Conservation (phyloP, 2,113 vertebrate species). For the Eublepharis macularius region DNA sequence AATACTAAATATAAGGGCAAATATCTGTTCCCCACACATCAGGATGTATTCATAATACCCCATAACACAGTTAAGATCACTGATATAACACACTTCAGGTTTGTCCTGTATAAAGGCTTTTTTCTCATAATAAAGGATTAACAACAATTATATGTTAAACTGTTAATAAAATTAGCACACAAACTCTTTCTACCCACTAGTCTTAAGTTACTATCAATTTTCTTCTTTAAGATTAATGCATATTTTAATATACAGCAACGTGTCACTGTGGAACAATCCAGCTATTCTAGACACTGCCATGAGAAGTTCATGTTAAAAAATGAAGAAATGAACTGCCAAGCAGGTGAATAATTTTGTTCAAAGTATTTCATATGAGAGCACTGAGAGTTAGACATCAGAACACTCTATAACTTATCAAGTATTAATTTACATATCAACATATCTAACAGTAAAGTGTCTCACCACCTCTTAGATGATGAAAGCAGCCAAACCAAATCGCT, state of each 20-base stretch:
- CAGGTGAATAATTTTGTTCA: neutral
- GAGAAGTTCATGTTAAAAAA: neutral
- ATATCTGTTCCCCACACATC: neutral
- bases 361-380: neutral
- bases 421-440: no score
- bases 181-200: neutral
- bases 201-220: neutral
- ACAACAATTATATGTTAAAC: neutral
- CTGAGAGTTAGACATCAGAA: neutral
- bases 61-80: neutral
- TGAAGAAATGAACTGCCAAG: neutral
- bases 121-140: neutral
- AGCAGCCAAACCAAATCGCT: no score
- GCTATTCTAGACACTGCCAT: neutral
- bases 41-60: neutral
- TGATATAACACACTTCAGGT: neutral
- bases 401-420: neutral
- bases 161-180: neutral
- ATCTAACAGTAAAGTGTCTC: no score
- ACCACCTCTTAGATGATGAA: no score
- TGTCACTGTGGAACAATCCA: neutral
- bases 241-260: neutral
- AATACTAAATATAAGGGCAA: constrained; percentile 18
- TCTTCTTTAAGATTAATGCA: neutral
- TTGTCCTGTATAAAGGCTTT: neutral